Base-by-base conservation (phyloP, 2,888 invertebrate species). In the Seladonia tumulorum region DNA sequence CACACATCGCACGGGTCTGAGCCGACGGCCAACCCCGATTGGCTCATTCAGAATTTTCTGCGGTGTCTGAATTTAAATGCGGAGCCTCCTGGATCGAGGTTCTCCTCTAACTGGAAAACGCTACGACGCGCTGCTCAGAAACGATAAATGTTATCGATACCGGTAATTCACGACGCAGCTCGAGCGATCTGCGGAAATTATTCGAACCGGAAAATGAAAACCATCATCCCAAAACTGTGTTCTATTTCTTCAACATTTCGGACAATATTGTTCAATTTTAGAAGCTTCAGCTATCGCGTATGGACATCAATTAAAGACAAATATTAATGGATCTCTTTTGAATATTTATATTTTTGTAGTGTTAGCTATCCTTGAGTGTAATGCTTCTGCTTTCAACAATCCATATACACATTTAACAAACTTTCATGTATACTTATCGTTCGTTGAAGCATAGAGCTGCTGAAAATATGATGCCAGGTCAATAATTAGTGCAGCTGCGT, bases 11-110 rank as follows among this genome's bases (percentile, higher is more conserved):
- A 60, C 86, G 83, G 60, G 88, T 83, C 88, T 82, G 84, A 79
- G 72, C 86, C 83, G 76, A 71, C 86, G 71, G 84, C 72, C 85
- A 66, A 76, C 47, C 81, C 57, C 84, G 82, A 88, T 83, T 84
- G 88, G 75, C 80, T 74, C 85, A 82, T 88, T 85, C 82, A 45
- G 83, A 87, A 89, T 90, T 88, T 91, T 86, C 90, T 87, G 83
- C 86, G 82, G 83, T 81, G 83, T 76, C 81, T 76, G 81, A 86
- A 90, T 89, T 88, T 90, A 87, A 89, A 89, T 75, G 79, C 82
- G 47, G 73, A 60, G 66, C 63, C 12, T 57, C 39, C 60, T 66
- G 57, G 70, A 42, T 22, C 39, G 74, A 49, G 47, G 72, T 35
- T 35, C 75, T 72, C 73, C 49, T 76, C 79, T 47, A 49, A 60